These are phyloP conservation scores for Sinhomidia bicolor DNA, from an alignment of 2,888 invertebrate genomes.

Conservation along the genomic window DNA sequence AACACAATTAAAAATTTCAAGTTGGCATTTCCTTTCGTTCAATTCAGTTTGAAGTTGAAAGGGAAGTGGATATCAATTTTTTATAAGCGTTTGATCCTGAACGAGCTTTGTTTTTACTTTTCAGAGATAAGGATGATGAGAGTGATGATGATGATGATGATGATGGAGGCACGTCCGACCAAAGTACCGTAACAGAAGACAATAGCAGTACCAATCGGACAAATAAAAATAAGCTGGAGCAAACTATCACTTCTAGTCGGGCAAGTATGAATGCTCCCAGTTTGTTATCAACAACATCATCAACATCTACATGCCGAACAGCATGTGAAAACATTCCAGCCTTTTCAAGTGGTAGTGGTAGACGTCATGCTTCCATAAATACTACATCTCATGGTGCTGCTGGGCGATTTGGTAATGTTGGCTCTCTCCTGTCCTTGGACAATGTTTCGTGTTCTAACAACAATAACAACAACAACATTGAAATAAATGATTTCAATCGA, in stretches of 20 bases:
- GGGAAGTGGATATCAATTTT: constrained; percentile 18
- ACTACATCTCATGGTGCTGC: constrained; percentile 35
- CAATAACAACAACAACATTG: constrained; percentile 67
- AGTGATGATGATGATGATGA: constrained; percentile 66
- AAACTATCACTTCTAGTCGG: neutral
- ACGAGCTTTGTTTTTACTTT: neutral
- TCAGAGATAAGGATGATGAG: constrained; percentile 69
- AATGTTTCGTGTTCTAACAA: constrained; percentile 41
- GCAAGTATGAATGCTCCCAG: constrained; percentile 9
- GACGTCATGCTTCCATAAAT: constrained; percentile 45
- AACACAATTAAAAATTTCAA: constrained; percentile 22
- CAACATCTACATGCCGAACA: constrained; percentile 20
- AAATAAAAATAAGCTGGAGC: constrained; percentile 35
- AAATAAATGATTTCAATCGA: constrained; percentile 65
- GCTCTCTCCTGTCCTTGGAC: constrained; percentile 51
- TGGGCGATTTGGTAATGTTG: constrained; percentile 36
- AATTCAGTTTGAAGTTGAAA: neutral
- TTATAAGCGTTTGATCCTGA: neutral
- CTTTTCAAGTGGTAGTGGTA: constrained; percentile 39
- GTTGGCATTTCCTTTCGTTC: constrained; percentile 52
- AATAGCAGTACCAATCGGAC: constrained; percentile 16
- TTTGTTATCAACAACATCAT: constrained; percentile 22
- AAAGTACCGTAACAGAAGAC: constrained; percentile 50
- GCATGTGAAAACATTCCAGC: constrained; percentile 47
- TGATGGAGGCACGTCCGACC: constrained; percentile 58